A percentile compares a stretch with the other conserved stretches of the same genome.
Evolutionary conservation across 2,888 invertebrate genomes (phyloP).

Genomic region (Keiferia lycopersicella): DNA sequence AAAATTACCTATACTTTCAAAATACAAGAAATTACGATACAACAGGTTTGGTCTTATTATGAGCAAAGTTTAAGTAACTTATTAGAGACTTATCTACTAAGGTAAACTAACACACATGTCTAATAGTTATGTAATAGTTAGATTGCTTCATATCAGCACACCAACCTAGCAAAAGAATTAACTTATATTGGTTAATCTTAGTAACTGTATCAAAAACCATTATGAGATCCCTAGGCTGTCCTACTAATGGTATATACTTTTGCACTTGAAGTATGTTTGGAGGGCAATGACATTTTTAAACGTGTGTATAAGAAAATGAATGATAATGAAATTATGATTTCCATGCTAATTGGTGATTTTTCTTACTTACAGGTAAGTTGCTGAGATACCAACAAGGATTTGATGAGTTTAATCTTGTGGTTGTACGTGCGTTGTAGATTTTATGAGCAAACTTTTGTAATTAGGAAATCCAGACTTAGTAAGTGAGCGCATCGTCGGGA

Average conservation of each 20-base stretch:
- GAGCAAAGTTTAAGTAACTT: slow-evolving; percentile 6
- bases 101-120: slow-evolving; percentile 25
- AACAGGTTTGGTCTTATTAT: slow-evolving; percentile 8
- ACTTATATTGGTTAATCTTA: not conserved
- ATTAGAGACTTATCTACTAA: slow-evolving; percentile 17
- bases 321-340: too few relatives aligned
- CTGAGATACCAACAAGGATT: not conserved
- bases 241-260: too few relatives aligned
- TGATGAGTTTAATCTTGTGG: too few relatives aligned
- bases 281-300: slow-evolving; percentile 42
- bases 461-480: too few relatives aligned
- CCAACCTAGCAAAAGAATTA: too few relatives aligned
- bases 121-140: slow-evolving; percentile 39
- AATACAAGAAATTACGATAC: not conserved
- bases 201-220: too few relatives aligned
- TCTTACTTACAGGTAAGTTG: not conserved
- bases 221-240: too few relatives aligned
- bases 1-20: slow-evolving; percentile 1
- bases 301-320: slow-evolving; percentile 25
- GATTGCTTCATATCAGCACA: not conserved
- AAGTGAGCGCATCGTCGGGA: too few relatives aligned
- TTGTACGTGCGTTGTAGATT: too few relatives aligned
- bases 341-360: slow-evolving; percentile 2
- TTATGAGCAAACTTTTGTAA: too few relatives aligned
- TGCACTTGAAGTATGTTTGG: slow-evolving; percentile 41